Evolutionary conservation across 1,140 invertebrate species (phyloP).

Genomic region (Hylaeus volcanicus): DNA sequence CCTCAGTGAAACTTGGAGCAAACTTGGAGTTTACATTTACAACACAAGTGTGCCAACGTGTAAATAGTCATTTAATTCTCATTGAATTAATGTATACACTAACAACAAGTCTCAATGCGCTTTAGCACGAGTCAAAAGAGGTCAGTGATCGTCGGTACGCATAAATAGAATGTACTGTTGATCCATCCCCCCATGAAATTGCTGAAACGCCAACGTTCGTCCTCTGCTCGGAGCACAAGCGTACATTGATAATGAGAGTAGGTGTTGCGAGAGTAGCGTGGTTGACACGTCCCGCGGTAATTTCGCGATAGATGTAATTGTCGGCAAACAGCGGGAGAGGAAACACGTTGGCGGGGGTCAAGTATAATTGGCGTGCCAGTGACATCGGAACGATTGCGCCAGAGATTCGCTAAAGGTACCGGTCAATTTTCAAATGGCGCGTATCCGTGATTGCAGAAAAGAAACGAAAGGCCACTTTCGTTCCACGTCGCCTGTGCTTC

Average conservation of each 20-base stretch:
- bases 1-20: too few relatives aligned
- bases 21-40: too few relatives aligned
- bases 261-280: slow-evolving; percentile 15
- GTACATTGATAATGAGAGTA: slow-evolving; percentile 24
- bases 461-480: slow-evolving; percentile 23
- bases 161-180: too few relatives aligned
- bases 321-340: neutral
- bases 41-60: too few relatives aligned
- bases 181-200: too few relatives aligned
- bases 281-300: slow-evolving; percentile 27
- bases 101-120: too few relatives aligned
- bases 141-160: too few relatives aligned
- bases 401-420: neutral
- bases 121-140: too few relatives aligned
- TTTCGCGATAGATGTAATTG: slow-evolving; percentile 29
- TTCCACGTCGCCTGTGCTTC: neutral
- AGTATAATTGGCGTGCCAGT: slow-evolving; percentile 43
- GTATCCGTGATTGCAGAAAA: neutral
- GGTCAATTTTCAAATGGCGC: slow-evolving; percentile 29
- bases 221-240: neutral
- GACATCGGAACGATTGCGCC: slow-evolving; percentile 30
- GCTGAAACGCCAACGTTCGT: too few relatives aligned
- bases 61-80: too few relatives aligned
- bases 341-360: slow-evolving; percentile 25
- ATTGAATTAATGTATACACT: too few relatives aligned